Percentiles rank a stretch among this genome's conserved stretches.
Conservation (phyloP, 2,888 invertebrate species). For the Liopterus haemorrhoidalis region DNA sequence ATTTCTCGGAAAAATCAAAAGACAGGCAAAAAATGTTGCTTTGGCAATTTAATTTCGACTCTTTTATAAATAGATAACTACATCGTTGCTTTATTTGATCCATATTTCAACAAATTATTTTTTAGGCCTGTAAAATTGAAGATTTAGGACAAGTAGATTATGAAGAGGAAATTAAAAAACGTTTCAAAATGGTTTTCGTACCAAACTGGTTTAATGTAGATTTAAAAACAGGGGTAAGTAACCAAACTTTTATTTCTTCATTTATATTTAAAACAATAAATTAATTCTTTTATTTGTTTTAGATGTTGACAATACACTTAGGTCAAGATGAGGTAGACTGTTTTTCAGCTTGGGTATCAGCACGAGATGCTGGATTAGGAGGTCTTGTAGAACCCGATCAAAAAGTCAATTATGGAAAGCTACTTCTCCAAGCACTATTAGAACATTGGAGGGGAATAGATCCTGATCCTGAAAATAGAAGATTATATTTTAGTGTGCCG, state of each 20-base stretch:
- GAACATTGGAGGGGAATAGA: conserved; percentile 82
- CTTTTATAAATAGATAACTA: conserved; percentile 1
- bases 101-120: conserved; percentile 24
- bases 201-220: conserved; percentile 99
- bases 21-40: no score
- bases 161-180: conserved; percentile 86
- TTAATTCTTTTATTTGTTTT: conserved; percentile 24
- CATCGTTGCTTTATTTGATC: background rate
- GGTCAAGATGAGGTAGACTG: conserved; percentile 97
- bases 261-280: conserved; percentile 2
- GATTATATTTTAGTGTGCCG: conserved; percentile 81
- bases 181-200: conserved; percentile 89
- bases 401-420: conserved; percentile 92
- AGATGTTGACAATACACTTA: conserved; percentile 96
- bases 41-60: no score
- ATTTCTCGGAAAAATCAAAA: no score
- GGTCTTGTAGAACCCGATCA: conserved; percentile 62
- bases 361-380: conserved; percentile 82
- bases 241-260: conserved; percentile 1
- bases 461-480: conserved; percentile 66
- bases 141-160: conserved; percentile 88
- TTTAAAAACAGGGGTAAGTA: conserved; percentile 88
- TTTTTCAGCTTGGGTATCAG: conserved; percentile 97
- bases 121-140: conserved; percentile 71
- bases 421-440: conserved; percentile 87